Evolutionary conservation across 1,140 invertebrate species (phyloP).

Genomic region (Sipha flava): DNA sequence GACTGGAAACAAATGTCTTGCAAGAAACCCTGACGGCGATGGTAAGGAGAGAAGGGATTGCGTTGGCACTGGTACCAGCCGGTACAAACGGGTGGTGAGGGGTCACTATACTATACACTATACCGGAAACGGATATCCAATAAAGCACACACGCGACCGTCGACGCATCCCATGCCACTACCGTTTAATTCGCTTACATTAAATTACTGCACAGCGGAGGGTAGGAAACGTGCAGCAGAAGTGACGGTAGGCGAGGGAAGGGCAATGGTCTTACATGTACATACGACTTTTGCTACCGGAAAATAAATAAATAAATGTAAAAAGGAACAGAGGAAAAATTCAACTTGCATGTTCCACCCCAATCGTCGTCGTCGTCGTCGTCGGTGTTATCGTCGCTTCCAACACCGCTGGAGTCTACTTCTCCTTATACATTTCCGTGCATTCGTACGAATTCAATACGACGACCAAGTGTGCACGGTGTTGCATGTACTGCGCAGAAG

Average conservation of each 20-base stretch:
- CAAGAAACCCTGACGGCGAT: not conserved
- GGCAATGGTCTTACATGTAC: not conserved
- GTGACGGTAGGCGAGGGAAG: not conserved
- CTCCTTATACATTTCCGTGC: too few species aligned
- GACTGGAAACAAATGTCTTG: not conserved
- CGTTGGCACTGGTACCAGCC: constrained; percentile 18
- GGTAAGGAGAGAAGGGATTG: not conserved
- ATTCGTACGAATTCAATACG: too few species aligned
- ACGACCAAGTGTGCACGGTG: too few species aligned
- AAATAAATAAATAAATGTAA: not conserved
- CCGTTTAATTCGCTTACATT: constrained; percentile 25
- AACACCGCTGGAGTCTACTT: too few species aligned
- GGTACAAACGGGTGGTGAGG: constrained; percentile 13
- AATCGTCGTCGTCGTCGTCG: not conserved
- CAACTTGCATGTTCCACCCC: not conserved
- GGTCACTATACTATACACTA: not conserved
- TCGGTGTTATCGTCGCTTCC: too few species aligned
- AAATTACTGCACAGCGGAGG: not conserved
- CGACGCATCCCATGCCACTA: not conserved
- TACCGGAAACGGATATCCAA: constrained; percentile 28
- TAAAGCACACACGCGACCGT: constrained; percentile 30
- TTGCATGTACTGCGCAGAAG: too few species aligned
- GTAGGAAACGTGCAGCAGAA: not conserved
- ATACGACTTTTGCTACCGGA: not conserved
- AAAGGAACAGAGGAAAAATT: not conserved